These are phyloP conservation scores for Cyprinus carpio DNA, from an alignment of 2,113 vertebrate genomes.

Conservation along the genomic window DNA sequence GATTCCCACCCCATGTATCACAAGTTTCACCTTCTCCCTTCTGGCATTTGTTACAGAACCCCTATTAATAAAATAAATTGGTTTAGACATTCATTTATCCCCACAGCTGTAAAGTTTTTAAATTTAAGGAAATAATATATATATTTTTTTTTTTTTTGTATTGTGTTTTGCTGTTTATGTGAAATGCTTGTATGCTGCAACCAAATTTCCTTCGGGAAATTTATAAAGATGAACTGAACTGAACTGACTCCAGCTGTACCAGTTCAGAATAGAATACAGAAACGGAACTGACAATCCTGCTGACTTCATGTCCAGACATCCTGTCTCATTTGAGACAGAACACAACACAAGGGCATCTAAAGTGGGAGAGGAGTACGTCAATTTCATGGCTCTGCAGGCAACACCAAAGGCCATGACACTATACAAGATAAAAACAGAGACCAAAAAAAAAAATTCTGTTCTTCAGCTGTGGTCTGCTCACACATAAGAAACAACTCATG, in stretches of 20 bases:
- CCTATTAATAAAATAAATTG: too few species aligned
- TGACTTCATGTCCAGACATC: slow-evolving; percentile 48
- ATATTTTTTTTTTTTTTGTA: too few species aligned
- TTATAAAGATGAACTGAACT: too few species aligned
- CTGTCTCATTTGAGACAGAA: not conserved
- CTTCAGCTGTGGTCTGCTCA: slow-evolving; percentile 40
- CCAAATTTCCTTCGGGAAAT: too few species aligned
- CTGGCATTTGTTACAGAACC: too few species aligned
- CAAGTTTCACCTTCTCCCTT: too few species aligned
- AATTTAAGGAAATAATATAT: too few species aligned
- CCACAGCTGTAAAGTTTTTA: too few species aligned
- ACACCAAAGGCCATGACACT: slow-evolving; percentile 52
- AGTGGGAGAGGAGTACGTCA: slow-evolving; percentile 54
- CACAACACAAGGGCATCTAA: slow-evolving; percentile 39
- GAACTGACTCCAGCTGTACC: slow-evolving; percentile 48
- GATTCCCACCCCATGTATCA: too few species aligned
- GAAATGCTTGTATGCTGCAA: too few species aligned
- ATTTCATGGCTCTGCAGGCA: slow-evolving; percentile 34
- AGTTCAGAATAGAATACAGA: slow-evolving; percentile 42
- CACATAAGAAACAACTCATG: slow-evolving; percentile 41
- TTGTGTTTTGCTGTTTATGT: too few species aligned
- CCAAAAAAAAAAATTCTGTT: slow-evolving; percentile 27
- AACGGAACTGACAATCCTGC: slow-evolving; percentile 49
- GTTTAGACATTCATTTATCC: too few species aligned
- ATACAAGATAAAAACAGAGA: slow-evolving; percentile 5